These are phyloP conservation scores for Acleris literana DNA, from an alignment of 2,888 invertebrate species.

Conservation along the genomic window DNA sequence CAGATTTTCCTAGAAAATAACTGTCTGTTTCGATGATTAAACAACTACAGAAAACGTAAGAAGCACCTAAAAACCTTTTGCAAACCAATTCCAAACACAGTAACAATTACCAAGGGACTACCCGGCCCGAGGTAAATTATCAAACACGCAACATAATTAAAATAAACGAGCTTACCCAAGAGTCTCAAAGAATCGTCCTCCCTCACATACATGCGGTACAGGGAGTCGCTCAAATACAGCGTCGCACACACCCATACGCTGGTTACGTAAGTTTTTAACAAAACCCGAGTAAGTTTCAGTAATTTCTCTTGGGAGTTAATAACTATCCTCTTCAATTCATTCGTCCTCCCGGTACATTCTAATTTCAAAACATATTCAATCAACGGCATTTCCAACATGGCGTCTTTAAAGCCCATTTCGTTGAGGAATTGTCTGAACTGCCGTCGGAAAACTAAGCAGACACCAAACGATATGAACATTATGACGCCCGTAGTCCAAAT, in stretches of 20 bases:
- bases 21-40: too few species aligned
- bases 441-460: slow-evolving; percentile 62
- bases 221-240: slow-evolving; percentile 64
- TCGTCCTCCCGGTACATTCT: slow-evolving; percentile 46
- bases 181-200: slow-evolving; percentile 61
- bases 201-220: slow-evolving; percentile 59
- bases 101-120: slow-evolving; percentile 7
- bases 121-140: slow-evolving; percentile 8
- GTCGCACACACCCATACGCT: slow-evolving; percentile 61
- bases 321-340: slow-evolving; percentile 59
- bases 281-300: slow-evolving; percentile 54
- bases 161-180: slow-evolving; percentile 56
- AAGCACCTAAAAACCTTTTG: neutral
- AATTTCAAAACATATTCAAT: slow-evolving; percentile 49
- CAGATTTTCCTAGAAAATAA: too few species aligned
- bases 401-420: slow-evolving; percentile 65
- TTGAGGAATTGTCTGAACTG: slow-evolving; percentile 60
- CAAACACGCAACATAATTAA: slow-evolving; percentile 11
- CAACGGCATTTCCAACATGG: slow-evolving; percentile 63
- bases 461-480: slow-evolving; percentile 64
- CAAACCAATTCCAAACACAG: neutral
- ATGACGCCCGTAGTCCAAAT: slow-evolving; percentile 73
- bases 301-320: slow-evolving; percentile 56
- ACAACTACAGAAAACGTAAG: too few species aligned
- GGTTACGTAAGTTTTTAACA: slow-evolving; percentile 60